Percentiles rank a stretch among this genome's conserved stretches.
Conservation (phyloP, 2,797 vertebrate species). For the Manis javanica region DNA sequence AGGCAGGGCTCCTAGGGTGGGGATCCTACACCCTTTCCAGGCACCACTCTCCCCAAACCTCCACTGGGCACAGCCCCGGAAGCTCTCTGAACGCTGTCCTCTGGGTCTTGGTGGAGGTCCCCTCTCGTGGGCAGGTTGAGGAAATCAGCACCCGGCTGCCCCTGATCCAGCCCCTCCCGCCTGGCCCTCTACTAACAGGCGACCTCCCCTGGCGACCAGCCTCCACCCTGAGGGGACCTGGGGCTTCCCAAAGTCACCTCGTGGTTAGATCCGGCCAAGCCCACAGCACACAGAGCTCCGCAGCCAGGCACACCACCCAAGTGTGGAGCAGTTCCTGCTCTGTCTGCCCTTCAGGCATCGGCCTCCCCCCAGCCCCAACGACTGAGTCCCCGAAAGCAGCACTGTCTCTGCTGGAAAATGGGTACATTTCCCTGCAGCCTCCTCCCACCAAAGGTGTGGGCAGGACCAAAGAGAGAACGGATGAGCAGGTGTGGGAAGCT, state of each 20-base stretch:
- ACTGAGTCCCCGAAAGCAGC: not conserved
- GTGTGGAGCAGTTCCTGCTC: too few relatives aligned
- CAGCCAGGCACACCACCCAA: too few relatives aligned
- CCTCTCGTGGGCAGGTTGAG: not conserved
- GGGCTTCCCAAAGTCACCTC: not conserved
- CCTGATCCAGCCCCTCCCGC: not conserved
- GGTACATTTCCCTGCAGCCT: too few relatives aligned
- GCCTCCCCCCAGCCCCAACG: not conserved
- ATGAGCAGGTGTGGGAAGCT: fast-evolving
- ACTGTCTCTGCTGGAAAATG: not conserved
- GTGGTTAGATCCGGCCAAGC: too few relatives aligned
- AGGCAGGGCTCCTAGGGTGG: not conserved
- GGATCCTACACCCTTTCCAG: not conserved
- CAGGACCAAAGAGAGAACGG: not conserved
- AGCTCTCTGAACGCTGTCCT: not conserved
- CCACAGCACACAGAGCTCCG: too few relatives aligned
- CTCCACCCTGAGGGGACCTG: not conserved
- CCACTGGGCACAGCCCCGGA: not conserved
- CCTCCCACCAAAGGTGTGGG: not conserved
- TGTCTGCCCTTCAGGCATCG: too few relatives aligned
- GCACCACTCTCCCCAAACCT: not conserved
- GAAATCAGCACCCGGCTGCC: not conserved
- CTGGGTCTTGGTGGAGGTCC: not conserved
- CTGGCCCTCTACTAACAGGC: too few relatives aligned
- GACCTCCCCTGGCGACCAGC: too few relatives aligned